phyloP scores from a whole-genome alignment of 2,113 vertebrate genomes.

The Dinomys branickii region DNA sequence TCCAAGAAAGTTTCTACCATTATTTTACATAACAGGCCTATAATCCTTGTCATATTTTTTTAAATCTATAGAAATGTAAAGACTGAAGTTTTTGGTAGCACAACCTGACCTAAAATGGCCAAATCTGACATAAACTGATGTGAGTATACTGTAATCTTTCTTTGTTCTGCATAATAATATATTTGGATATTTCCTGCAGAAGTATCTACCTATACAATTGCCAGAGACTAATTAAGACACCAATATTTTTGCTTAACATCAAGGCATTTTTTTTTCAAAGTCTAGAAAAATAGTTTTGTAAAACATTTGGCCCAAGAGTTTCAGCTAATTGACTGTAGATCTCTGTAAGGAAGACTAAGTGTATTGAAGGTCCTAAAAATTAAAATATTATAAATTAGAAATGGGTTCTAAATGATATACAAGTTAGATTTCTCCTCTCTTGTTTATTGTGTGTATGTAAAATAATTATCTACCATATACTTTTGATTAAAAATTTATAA shows the following conservation, averaged over 20 bases:
- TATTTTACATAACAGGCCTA: neutral
- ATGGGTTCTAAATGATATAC: neutral
- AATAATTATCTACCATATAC: neutral
- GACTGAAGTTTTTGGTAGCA: neutral
- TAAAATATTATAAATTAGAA: neutral
- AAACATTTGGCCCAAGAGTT: neutral
- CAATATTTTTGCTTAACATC: neutral
- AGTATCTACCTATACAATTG: neutral
- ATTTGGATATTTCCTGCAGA: neutral
- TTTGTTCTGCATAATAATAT: neutral
- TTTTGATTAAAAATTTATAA: neutral
- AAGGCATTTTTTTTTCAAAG: neutral
- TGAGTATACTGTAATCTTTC: neutral
- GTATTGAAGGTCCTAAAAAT: neutral
- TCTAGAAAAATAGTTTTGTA: conserved; percentile 7
- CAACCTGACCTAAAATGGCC: neutral
- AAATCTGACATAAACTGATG: neutral
- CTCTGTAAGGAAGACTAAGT: neutral
- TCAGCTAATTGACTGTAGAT: neutral
- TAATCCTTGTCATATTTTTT: neutral
- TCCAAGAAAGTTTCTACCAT: neutral
- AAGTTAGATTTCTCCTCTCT: neutral
- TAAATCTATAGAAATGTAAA: neutral
- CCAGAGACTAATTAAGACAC: neutral
- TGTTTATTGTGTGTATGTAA: neutral